Evolutionary conservation across 2,797 vertebrate genomes (phyloP), one percentile per base, ranked within the genome.

Genomic region (Enteromius viviparus): DNA sequence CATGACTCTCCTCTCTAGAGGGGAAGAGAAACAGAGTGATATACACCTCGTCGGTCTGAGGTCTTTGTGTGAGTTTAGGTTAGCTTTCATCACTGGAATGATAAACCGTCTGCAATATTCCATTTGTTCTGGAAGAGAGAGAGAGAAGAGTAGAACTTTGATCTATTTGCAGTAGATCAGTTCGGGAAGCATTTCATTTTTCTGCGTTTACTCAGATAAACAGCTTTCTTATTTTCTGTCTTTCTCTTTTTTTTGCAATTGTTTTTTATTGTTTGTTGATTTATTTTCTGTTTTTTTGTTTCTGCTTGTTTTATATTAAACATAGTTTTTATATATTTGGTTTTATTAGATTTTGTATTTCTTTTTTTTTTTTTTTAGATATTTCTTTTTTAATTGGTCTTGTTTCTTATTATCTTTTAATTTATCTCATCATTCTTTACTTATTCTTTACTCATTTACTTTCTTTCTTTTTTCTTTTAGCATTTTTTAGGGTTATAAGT

Each of bases 41-140:
- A 70, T 83, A 71, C 53, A 71, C 65, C 45, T 78, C 29, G 6
- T 32, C 42, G 55, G 75, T 78, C 75, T 62, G 53, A 32, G 82
- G 82, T 78, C 82, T 64, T 32, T 64, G 82, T 83, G 40, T 62
- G 75, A 83, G 82, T 83, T 83, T 83, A 51, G 76, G 55, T 64
- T 78, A 34, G 42, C 82, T 77, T 68, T 83, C 82, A 83, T 62
- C 82, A 65, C 75, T 62, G 75, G 42, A 62, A 78, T 83, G 82
- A 83, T 78, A 62, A 78, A 83, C 65, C 6, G 42, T 62, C 45
- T 71, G 82, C 66, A 78, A 71, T 78, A 78, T 71, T 83, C 82
- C 75, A 83, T 71, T 78, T 78, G 78, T 80, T 66, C 49, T 75
- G 34, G 34, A 45, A 40, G 64, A 47, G 51, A 76, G 53, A 64